These are phyloP conservation scores for Rhingia campestris DNA, from an alignment of 2,888 invertebrate genomes.

Conservation along the genomic window DNA sequence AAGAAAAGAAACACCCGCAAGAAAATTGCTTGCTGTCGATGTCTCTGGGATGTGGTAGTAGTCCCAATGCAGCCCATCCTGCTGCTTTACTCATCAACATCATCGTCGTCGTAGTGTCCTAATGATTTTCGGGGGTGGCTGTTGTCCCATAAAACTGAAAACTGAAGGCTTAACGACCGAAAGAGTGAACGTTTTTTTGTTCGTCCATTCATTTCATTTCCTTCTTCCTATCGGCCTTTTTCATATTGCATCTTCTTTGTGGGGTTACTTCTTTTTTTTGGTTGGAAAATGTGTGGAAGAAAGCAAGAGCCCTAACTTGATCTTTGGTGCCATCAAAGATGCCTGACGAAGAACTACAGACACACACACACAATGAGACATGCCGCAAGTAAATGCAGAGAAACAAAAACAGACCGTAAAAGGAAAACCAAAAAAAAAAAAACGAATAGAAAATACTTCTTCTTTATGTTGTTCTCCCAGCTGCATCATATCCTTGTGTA, in stretches of 20 bases:
- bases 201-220: conserved; percentile 20
- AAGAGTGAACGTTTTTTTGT: conserved; percentile 20
- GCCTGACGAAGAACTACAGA: conserved; percentile 32
- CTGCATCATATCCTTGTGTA: conserved; percentile 45
- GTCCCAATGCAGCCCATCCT: background rate
- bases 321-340: conserved; percentile 54
- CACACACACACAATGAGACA: background rate
- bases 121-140: conserved; percentile 50
- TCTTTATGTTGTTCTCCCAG: conserved; percentile 46
- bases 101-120: conserved; percentile 21
- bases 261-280: conserved; percentile 7
- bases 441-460: conserved; percentile 9
- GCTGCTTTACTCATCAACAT: conserved; percentile 18
- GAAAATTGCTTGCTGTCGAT: conserved; percentile 72
- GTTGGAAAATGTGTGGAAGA: conserved; percentile 1
- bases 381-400: background rate
- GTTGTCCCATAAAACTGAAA: conserved; percentile 58
- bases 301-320: conserved; percentile 42
- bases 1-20: conserved; percentile 70
- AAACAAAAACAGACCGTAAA: conserved; percentile 19
- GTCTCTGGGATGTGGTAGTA: conserved; percentile 30
- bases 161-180: conserved; percentile 63
- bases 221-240: conserved; percentile 28
- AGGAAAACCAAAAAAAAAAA: conserved; percentile 14
- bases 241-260: conserved; percentile 32